Conservation (phyloP, 2,797 vertebrate species). For the Sorex maritimensis region DNA sequence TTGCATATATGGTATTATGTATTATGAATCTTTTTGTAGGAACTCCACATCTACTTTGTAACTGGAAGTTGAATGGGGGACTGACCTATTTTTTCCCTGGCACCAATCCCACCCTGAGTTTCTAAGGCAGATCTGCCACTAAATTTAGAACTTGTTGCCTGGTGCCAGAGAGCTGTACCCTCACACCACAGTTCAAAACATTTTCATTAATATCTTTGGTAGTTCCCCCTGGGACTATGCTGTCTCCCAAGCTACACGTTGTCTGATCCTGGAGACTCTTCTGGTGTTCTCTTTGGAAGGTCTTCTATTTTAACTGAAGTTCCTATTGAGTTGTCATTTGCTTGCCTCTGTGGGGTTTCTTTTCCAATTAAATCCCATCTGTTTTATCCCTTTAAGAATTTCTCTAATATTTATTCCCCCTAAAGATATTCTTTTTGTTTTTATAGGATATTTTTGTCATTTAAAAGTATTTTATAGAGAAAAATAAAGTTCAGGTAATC, state of each 20-base stretch:
- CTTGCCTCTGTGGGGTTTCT: slow-evolving; percentile 62
- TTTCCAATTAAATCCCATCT: slow-evolving; percentile 83
- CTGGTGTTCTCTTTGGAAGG: slow-evolving; percentile 59
- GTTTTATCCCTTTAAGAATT: slow-evolving; percentile 67
- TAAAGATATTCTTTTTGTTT: slow-evolving; percentile 33
- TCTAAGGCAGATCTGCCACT: slow-evolving; percentile 5
- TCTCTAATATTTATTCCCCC: slow-evolving; percentile 31
- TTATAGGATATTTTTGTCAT: slow-evolving; percentile 3
- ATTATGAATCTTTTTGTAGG: neutral
- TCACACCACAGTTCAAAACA: neutral
- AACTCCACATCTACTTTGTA: neutral
- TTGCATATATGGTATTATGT: neutral
- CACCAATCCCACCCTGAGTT: neutral
- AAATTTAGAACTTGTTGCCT: slow-evolving; percentile 47
- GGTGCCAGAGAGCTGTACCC: neutral
- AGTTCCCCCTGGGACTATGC: slow-evolving; percentile 17
- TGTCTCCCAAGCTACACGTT: slow-evolving; percentile 32
- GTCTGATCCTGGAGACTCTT: slow-evolving; percentile 23
- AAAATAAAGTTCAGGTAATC: slow-evolving; percentile 27
- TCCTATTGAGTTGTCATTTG: slow-evolving; percentile 70
- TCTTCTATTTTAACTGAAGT: slow-evolving; percentile 31
- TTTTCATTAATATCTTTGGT: slow-evolving; percentile 76
- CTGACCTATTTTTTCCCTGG: slow-evolving; percentile 49
- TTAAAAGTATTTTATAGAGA: neutral
- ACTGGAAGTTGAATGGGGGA: neutral